phyloP scores from a whole-genome alignment of 2,797 vertebrate genomes.

The Thalassophryne amazonica region DNA sequence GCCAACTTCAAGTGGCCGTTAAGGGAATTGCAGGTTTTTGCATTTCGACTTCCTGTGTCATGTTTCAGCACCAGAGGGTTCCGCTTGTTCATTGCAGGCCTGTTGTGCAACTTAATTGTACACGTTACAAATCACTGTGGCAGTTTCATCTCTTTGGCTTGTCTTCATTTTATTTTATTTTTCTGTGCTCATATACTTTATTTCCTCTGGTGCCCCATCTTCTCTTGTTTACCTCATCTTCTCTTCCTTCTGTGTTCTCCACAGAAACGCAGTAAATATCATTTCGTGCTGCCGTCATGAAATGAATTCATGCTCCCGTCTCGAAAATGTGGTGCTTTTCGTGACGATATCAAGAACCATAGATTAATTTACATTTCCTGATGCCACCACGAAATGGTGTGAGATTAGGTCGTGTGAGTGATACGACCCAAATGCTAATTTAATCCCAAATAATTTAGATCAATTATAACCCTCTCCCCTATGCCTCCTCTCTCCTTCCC shows the following conservation, averaged over 20 bases:
- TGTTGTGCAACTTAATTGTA: no score
- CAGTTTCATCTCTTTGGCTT: not conserved
- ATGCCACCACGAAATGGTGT: not conserved
- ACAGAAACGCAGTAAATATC: constrained; percentile 20
- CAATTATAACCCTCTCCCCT: constrained; percentile 45
- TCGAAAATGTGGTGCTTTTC: no score
- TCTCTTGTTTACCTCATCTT: constrained; percentile 11
- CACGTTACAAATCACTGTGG: no score
- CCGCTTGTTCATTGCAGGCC: no score
- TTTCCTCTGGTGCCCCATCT: not conserved
- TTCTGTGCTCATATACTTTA: not conserved
- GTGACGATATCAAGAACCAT: no score
- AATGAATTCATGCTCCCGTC: no score
- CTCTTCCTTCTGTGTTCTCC: not conserved
- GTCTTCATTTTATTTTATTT: constrained; percentile 1
- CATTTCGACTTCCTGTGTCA: no score
- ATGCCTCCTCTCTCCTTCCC: constrained; percentile 11
- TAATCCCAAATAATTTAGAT: constrained; percentile 63
- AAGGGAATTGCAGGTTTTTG: no score
- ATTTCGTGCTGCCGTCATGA: no score
- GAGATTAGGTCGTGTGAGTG: constrained; percentile 31
- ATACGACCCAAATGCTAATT: constrained; percentile 54
- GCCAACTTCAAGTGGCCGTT: no score
- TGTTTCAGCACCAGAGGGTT: no score
- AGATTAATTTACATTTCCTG: no score